Base-by-base conservation (phyloP, 2,113 vertebrate species). In the Calcarius ornatus region DNA sequence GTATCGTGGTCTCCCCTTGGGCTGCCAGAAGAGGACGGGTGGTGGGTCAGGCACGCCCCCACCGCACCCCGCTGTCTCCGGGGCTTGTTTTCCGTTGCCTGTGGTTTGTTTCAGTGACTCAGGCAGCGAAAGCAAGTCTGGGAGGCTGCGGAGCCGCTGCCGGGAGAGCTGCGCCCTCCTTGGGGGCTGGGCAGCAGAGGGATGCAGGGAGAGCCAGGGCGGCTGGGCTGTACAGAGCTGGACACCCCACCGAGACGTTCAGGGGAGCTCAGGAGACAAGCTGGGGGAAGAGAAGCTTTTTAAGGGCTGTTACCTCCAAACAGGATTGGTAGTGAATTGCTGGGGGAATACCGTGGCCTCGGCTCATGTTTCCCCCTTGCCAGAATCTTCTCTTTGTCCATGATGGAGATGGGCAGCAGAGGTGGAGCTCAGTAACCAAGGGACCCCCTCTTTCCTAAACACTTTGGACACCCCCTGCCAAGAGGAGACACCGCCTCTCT, bases 121-220 rank as follows among this genome's bases (percentile, higher is more conserved):
- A 99, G 99, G 99, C 99, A 99, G 99, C 99, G 99, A 99, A 99
- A 99, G 99, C 99, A 99, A 99, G 99, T 98, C 99, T 99, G 98
- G 98, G 97, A 98, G 97, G 97, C 96, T 86, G 96, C 60, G 96
- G 73, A 94, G 42, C 64, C 2, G 4, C 95, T 54, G 57, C 94
- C 4, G 14, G 40, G 61, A 54, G 50, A 77, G 24, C 31, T 71
- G 75, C 33, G 15, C 35, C n/a, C n/a, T n/a, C n/a, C 23, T 28
- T 8, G 20, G 0, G 24, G 33, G 12, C 6, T 12, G 16, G 12
- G 63, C 15, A 19, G 31, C n/a, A 61, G 40, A 22, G 6, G 17
- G 20, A 9, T 25, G 45, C 7, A 60, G 43, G 40, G 20, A 72
- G 11, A 83, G 66, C 15, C 40, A 13, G 61, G 47, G n/a, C 50